Conservation (phyloP, 2,797 vertebrate genomes). For the Rhinichthys osculus region DNA sequence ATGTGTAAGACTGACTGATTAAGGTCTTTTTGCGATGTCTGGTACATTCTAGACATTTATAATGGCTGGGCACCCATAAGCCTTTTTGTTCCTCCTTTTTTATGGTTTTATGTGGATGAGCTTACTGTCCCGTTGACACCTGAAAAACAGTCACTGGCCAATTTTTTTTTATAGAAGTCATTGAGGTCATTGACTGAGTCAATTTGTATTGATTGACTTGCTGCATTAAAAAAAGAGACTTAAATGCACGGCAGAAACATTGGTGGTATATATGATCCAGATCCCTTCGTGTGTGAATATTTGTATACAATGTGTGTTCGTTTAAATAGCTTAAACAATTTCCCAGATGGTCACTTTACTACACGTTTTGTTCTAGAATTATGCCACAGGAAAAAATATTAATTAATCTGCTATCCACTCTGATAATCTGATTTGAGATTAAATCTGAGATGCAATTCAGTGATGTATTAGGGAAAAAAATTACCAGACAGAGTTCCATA, state of each 20-base stretch:
- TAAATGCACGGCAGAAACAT: background rate
- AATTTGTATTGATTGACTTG: background rate
- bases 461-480: constrained; percentile 5
- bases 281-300: background rate
- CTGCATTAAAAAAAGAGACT: background rate
- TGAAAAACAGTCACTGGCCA: too few species aligned
- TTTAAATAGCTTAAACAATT: background rate
- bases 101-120: background rate
- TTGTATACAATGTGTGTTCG: background rate
- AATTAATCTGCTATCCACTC: background rate
- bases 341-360: background rate
- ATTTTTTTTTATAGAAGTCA: background rate
- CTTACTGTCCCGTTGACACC: background rate
- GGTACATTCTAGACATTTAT: background rate
- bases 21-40: background rate
- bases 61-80: background rate
- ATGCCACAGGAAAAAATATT: too few species aligned
- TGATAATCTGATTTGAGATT: background rate
- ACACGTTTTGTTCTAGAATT: background rate
- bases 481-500: background rate
- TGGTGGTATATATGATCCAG: background rate
- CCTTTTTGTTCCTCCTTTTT: background rate
- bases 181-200: background rate
- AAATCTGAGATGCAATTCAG: background rate
- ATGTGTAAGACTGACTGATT: background rate